A percentile compares a stretch with the other conserved stretches of the same genome.
These are phyloP conservation scores for Scalopus aquaticus DNA, from an alignment of 2,113 vertebrate species.

Conservation along the genomic window DNA sequence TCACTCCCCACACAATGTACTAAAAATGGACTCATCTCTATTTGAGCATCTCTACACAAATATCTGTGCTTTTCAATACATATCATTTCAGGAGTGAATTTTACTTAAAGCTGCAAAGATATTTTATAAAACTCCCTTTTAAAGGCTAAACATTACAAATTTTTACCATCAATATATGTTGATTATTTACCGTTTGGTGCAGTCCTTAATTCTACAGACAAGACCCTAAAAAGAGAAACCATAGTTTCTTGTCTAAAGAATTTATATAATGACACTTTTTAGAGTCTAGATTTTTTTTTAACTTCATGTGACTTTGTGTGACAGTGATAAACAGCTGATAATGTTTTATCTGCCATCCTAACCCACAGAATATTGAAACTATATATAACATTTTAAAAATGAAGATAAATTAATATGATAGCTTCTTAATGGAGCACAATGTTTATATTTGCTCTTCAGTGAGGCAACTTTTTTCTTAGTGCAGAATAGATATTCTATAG, in stretches of 20 bases:
- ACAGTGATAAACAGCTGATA: slow-evolving; percentile 2
- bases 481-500: background rate
- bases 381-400: background rate
- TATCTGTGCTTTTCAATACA: slow-evolving; percentile 54
- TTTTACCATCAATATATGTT: slow-evolving; percentile 1
- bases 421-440: background rate
- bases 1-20: slow-evolving; percentile 61
- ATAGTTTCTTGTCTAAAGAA: background rate
- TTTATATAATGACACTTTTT: background rate
- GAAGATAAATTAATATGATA: background rate
- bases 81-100: background rate
- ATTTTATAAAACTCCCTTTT: slow-evolving; percentile 18
- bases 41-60: slow-evolving; percentile 50
- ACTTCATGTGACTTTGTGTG: background rate
- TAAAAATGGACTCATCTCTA: slow-evolving; percentile 65
- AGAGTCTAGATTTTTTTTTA: background rate
- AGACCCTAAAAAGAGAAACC: background rate
- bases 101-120: slow-evolving; percentile 57
- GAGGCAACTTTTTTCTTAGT: background rate
- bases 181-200: background rate
- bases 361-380: background rate
- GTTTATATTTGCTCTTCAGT: background rate
- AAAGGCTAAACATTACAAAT: background rate
- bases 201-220: background rate
- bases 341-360: background rate